These are phyloP conservation scores for Stomorhina lunata DNA, from an alignment of 2,888 invertebrate genomes.

Conservation along the genomic window DNA sequence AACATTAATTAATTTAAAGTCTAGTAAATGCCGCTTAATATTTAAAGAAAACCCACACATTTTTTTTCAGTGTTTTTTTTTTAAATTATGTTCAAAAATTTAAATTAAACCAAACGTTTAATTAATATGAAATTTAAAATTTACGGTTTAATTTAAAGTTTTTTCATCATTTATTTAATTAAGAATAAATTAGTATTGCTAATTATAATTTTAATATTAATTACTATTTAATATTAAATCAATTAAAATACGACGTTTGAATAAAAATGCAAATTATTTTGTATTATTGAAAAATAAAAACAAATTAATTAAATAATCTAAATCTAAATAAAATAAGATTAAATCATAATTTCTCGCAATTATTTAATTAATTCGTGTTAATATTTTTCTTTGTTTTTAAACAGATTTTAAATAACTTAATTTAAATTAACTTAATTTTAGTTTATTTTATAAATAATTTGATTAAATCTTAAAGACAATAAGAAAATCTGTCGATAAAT, in stretches of 20 bases:
- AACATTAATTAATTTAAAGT: slow-evolving; percentile 52
- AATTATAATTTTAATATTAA: not conserved
- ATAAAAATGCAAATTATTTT: slow-evolving; percentile 57
- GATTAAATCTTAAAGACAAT: slow-evolving; percentile 11
- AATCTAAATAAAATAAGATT: slow-evolving; percentile 10
- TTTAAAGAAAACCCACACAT: slow-evolving; percentile 65
- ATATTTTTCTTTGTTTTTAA: slow-evolving; percentile 49
- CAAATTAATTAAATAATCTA: slow-evolving; percentile 78
- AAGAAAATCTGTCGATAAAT: slow-evolving; percentile 67
- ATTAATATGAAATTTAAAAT: too few species aligned
- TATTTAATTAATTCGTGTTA: slow-evolving; percentile 77
- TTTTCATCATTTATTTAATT: too few species aligned
- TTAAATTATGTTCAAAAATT: too few species aligned
- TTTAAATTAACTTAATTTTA: slow-evolving; percentile 35
- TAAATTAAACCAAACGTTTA: too few species aligned
- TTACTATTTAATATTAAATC: slow-evolving; percentile 57
- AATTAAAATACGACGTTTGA: slow-evolving; percentile 51
- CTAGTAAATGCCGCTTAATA: slow-evolving; percentile 80
- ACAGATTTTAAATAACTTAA: slow-evolving; percentile 41
- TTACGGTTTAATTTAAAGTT: too few species aligned
- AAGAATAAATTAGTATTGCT: slow-evolving; percentile 66
- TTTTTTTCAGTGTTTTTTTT: not conserved
- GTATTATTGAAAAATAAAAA: slow-evolving; percentile 69
- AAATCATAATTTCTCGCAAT: slow-evolving; percentile 68
- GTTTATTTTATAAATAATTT: slow-evolving; percentile 11